Evolutionary conservation across 2,888 invertebrate genomes (phyloP).

Genomic region (Stenoptilia bipunctidactyla): DNA sequence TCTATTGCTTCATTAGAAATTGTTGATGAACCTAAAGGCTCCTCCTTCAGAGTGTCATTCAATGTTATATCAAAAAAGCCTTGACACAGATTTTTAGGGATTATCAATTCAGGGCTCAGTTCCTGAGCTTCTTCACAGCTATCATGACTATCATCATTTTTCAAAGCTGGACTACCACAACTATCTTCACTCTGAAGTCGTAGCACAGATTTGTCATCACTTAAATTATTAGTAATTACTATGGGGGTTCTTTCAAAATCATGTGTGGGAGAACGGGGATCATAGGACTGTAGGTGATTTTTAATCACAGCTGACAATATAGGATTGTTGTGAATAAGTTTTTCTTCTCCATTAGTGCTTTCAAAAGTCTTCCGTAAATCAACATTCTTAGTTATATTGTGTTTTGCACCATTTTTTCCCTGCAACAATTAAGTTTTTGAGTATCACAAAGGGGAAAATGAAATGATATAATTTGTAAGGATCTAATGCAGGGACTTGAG

Average conservation of each 20-base stretch:
- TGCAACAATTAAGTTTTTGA: too few relatives aligned
- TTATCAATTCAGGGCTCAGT: slow-evolving; percentile 33
- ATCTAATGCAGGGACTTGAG: too few relatives aligned
- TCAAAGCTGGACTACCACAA: slow-evolving; percentile 34
- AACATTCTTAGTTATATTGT: slow-evolving; percentile 61
- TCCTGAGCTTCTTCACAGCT: slow-evolving; percentile 31
- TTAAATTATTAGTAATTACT: slow-evolving; percentile 32
- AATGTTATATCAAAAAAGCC: slow-evolving; percentile 45
- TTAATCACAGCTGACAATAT: slow-evolving; percentile 60
- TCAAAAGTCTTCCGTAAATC: slow-evolving; percentile 62
- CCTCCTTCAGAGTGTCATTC: slow-evolving; percentile 44
- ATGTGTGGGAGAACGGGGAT: slow-evolving; percentile 72
- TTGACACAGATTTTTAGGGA: slow-evolving; percentile 51
- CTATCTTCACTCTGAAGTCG: slow-evolving; percentile 22
- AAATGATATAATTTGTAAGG: too few relatives aligned
- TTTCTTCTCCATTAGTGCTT: slow-evolving; percentile 40
- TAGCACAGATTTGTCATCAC: slow-evolving; percentile 23
- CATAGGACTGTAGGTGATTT: slow-evolving; percentile 58
- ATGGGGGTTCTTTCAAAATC: slow-evolving; percentile 74
- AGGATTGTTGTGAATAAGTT: slow-evolving; percentile 55
- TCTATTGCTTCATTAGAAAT: slow-evolving; percentile 50
- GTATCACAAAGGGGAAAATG: too few relatives aligned
- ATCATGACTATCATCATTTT: slow-evolving; percentile 28
- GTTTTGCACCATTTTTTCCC: slow-evolving; percentile 46
- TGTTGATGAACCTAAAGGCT: slow-evolving; percentile 51